A percentile compares a stretch with the other conserved stretches of the same genome.
These are phyloP conservation scores for Corticium candelabrum DNA, from an alignment of 37 sponge, comb jelly and placozoan genomes.

Conservation along the genomic window DNA sequence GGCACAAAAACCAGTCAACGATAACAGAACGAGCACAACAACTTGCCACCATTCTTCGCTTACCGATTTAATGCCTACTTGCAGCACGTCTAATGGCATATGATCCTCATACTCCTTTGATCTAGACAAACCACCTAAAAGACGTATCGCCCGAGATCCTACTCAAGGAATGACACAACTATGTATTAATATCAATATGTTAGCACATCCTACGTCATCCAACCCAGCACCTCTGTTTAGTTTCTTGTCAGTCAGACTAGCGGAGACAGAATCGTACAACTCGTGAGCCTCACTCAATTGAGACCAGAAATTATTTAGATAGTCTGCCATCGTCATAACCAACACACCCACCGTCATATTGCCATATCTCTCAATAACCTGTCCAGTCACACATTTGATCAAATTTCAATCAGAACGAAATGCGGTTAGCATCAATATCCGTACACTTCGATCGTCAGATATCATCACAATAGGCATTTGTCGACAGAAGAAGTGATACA, in stretches of 20 bases:
- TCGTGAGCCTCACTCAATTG: neutral
- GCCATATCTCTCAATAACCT: neutral
- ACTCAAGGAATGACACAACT: too few species aligned
- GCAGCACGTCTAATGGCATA: neutral
- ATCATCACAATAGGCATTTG: slow-evolving; percentile 17
- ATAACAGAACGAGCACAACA: too few species aligned
- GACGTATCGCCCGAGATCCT: neutral
- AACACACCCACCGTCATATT: slow-evolving; percentile 10
- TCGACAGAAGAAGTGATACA: neutral
- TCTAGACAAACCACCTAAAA: neutral
- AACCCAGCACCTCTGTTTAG: neutral
- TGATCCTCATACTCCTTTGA: neutral
- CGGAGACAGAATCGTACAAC: slow-evolving; percentile 22
- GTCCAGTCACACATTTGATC: too few species aligned
- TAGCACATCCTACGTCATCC: neutral
- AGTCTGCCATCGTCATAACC: slow-evolving; percentile 29
- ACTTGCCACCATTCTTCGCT: too few species aligned
- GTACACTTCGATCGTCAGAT: slow-evolving; percentile 14
- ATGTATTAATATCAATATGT: neutral
- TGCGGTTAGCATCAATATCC: too few species aligned
- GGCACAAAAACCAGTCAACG: too few species aligned
- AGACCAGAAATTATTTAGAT: slow-evolving; percentile 20
- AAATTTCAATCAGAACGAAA: too few species aligned
- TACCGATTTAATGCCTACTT: slow-evolving; percentile 25
- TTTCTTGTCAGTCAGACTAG: neutral